Evolutionary conservation across 1,140 invertebrate species (phyloP), one percentile per base, ranked within the genome.

Genomic region (Steinernema feltiae): DNA sequence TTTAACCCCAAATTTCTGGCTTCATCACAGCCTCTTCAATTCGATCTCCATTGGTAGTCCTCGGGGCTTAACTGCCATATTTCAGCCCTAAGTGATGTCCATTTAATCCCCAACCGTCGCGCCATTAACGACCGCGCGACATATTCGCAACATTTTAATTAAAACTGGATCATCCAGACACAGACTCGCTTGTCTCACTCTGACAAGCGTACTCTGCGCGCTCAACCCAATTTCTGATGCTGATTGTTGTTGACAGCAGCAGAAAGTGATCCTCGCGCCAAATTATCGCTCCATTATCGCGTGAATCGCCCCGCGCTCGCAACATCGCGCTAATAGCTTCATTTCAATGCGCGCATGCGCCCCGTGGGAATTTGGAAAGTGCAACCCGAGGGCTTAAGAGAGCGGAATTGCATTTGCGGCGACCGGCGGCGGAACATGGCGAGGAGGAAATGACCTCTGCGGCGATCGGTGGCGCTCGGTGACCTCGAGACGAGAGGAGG

Each of bases 181-280:
- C 41, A n/a, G n/a, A n/a, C n/a, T 18, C 35, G 35, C 35, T 41
- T 18, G 35, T 41, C 35, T 7, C 35, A 7, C 35, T 41, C 35
- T 41, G n/a, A n/a, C n/a, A n/a, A n/a, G n/a, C n/a, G n/a, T n/a
- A n/a, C n/a, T n/a, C n/a, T n/a, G n/a, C n/a, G n/a, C n/a, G n/a
- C n/a, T n/a, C n/a, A n/a, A n/a, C n/a, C n/a, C n/a, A n/a, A n/a
- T n/a, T n/a, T 63, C 12, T 27, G 53, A 63, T 63, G 53, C 53
- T 63, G 53, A 63, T 63, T 63, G 53, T 63, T 63, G 53, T 63
- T 63, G 53, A 63, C 53, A 63, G 53, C 15, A 15, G 24, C 2
- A n/a, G 53, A 63, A 63, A 63, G 53, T 63, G 53, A 63, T 63
- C 53, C 53, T n/a, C n/a, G n/a, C n/a, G n/a, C n/a, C 12, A 63